These are phyloP conservation scores for Zaprionus kolodkinae DNA, from an alignment of 1,140 invertebrate genomes.

Conservation along the genomic window DNA sequence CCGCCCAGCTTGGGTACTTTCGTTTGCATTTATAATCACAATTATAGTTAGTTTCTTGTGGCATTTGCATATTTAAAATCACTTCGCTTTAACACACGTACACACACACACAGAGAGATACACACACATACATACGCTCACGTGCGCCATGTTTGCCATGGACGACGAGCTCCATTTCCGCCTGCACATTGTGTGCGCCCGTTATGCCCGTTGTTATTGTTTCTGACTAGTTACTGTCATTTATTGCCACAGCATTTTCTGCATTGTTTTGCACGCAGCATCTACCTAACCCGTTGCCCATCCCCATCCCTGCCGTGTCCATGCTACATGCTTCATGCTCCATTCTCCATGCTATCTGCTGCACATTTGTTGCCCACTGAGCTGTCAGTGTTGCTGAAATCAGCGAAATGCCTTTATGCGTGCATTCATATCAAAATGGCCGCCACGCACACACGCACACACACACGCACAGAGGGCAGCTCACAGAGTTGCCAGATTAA, in stretches of 20 bases:
- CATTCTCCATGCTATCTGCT: constrained; percentile 26
- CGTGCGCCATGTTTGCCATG: constrained; percentile 4
- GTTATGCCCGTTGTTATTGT: constrained; percentile 47
- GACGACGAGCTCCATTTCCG: constrained; percentile 33
- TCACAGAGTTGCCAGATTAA: constrained; percentile 16
- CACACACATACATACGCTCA: constrained; percentile 12
- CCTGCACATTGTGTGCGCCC: constrained; percentile 32
- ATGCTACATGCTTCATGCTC: background rate
- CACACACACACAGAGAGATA: constrained; percentile 26
- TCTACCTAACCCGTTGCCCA: constrained; percentile 1
- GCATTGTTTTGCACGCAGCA: constrained; percentile 60
- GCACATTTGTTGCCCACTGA: constrained; percentile 44
- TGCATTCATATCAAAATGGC: constrained; percentile 48
- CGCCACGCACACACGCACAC: background rate
- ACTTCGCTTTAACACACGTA: constrained; percentile 31
- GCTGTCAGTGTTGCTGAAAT: constrained; percentile 54
- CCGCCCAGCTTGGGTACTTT: background rate
- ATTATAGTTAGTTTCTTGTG: constrained; percentile 58
- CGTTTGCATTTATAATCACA: constrained; percentile 49
- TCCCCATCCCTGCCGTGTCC: background rate
- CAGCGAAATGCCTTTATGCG: constrained; percentile 53
- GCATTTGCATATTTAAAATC: constrained; percentile 65
- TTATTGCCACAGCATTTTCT: constrained; percentile 61
- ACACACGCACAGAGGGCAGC: background rate
- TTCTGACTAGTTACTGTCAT: constrained; percentile 66